Base-by-base conservation (phyloP, 1,140 invertebrate species). In the Drosophila miranda region DNA sequence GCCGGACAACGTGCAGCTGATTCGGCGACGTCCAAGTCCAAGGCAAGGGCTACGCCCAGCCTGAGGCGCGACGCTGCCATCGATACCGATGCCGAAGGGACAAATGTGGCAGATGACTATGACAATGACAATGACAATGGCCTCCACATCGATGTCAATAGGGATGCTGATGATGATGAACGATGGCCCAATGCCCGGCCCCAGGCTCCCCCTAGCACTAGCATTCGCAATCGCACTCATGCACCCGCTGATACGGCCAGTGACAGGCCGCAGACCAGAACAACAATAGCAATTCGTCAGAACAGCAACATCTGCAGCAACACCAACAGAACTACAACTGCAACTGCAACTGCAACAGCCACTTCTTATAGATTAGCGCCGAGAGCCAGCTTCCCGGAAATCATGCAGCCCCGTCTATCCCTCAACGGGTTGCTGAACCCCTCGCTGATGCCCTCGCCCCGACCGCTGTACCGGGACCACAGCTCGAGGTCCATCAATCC, bases 401-500 rank as follows among this genome's bases (percentile, higher is more conserved):
- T 88, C 63, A 90, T 90, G 89, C 89, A 90, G 61, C 89, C 89
- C 6, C 87, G 89, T 14, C 75, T 90, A 6, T 90, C 89, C 21
- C 66, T 90, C n/a, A 90, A 90, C 58, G 89, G 89, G 49, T 78
- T 90, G 66, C 64, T 90, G 19, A 83, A 90, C 44, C 82, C 82
- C 46, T 87, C 83, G 57, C 68, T 90, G 46, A 90, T 90, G 87
- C 89, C 89, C 38, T 90, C 89, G 44, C 89, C 89, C 49, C 82
- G 89, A 34, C 89, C 89, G 7, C 66, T 90, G 0, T 90, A 90
- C 44, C 58, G 89, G 30, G 89, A 90, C 50, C 78, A 80, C 57
- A 90, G 89, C 66, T 90, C 89, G 19, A 70, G 89, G 45, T 90
- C 89, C 41, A 90, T 90, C 73, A 90, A 90, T 70, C 89, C 89